These are phyloP conservation scores for Oriolus oriolus DNA, from an alignment of 2,113 vertebrate species.

Conservation along the genomic window DNA sequence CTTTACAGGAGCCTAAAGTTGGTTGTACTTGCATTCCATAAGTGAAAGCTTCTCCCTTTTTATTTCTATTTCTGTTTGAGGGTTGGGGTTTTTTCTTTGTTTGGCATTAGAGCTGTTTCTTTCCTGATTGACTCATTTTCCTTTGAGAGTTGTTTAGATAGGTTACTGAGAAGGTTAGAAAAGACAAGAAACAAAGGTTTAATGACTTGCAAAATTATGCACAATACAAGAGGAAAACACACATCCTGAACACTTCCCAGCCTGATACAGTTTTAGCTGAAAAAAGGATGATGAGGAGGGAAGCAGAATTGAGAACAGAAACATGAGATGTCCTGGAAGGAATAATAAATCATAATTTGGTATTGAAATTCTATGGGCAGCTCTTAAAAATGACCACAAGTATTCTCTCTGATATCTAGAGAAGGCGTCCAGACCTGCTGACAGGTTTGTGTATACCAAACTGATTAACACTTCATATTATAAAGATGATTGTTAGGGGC, in stretches of 20 bases:
- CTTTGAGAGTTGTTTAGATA: constrained; percentile 24
- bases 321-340: background rate
- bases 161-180: constrained; percentile 6
- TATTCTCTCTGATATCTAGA: background rate
- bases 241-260: constrained; percentile 2
- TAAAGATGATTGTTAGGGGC: background rate
- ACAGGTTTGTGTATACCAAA: background rate
- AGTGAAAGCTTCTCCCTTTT: background rate
- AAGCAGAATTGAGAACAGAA: background rate
- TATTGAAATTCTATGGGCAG: constrained; percentile 1
- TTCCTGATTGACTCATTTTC: constrained; percentile 10
- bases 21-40: background rate
- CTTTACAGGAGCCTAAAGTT: background rate
- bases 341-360: background rate
- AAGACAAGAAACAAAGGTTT: constrained; percentile 39
- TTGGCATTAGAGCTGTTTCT: background rate
- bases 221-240: background rate
- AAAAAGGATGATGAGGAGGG: background rate
- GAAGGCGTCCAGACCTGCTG: background rate
- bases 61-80: background rate
- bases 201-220: constrained; percentile 11
- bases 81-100: background rate
- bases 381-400: background rate
- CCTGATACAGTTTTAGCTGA: background rate
- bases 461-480: background rate